Base-by-base conservation (phyloP, 2,113 vertebrate species). In the Sarotherodon lohbergeri region DNA sequence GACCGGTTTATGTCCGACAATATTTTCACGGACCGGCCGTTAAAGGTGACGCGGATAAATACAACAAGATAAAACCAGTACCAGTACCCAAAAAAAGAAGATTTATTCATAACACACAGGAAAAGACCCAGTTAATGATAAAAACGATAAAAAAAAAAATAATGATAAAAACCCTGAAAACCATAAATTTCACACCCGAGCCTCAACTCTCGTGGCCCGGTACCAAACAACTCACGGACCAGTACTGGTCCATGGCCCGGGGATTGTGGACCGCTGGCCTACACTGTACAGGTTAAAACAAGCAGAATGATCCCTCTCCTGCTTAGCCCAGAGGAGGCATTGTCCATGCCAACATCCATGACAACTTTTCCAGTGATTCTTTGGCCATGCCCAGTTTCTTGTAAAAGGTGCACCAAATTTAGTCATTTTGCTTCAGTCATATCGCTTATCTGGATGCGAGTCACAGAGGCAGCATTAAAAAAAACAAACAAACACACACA, bases 1-100 rank as follows among this genome's bases (percentile, higher is more conserved):
- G 6, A 56, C 6, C 0, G 22, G 55, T 56, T 56, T 56, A 56
- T 56, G 22, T 27, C 55, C 4, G 1, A 56, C 55, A 57, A 57
- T 6, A 57, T 14, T 57, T 57, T 57, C 12, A 14, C 24, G 0
- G 3, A 57, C 55, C 0, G 0, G 55, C 55, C 0, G 2, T 27
- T 27, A 27, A 57, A 57, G 24, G 24, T 57, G 0, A 8, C 12
- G 0, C 0, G 4, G 55, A 57, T 57, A 57, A 1, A 1, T 14
- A 57, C 6, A 57, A 57, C 1, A 3, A 27, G 27, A 27, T 27
- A 57, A 57, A 27, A 27, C 55, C 0, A 57, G 22, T 27, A 27
- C 22, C 22, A 4, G 54, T 24, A 55, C 54, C 54, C 3, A 3
- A 11, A 27, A 56, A 50, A 4, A 14, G 29, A 29, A 29, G 22